A percentile compares a stretch with the other conserved stretches of the same genome.
Evolutionary conservation across 2,888 invertebrate genomes (phyloP).

Genomic region (Caenorhabditis virilis): DNA sequence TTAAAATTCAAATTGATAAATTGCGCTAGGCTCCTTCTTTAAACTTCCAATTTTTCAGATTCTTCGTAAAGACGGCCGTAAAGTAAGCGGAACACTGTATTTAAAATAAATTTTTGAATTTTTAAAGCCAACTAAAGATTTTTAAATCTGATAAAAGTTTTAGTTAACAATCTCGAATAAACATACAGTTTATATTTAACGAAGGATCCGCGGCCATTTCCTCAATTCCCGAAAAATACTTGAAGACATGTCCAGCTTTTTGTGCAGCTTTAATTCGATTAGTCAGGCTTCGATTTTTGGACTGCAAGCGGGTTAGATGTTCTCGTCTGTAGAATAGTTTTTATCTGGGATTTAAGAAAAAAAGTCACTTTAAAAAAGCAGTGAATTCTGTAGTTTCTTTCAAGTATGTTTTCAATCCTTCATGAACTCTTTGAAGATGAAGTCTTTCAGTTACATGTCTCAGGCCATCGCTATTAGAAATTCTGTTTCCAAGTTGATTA

Average conservation of each 20-base stretch:
- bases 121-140: background rate
- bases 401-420: constrained; percentile 24
- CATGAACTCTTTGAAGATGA: constrained; percentile 30
- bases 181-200: constrained; percentile 13
- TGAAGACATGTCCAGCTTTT: constrained; percentile 22
- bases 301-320: constrained; percentile 22
- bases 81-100: too few relatives aligned
- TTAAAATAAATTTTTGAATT: too few relatives aligned
- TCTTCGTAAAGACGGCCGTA: too few relatives aligned
- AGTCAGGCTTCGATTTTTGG: constrained; percentile 14
- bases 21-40: too few relatives aligned
- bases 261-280: constrained; percentile 16
- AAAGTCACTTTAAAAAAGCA: constrained; percentile 16
- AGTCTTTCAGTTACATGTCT: constrained; percentile 24
- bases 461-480: constrained; percentile 24
- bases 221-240: constrained; percentile 15
- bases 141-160: too few relatives aligned
- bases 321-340: constrained; percentile 13
- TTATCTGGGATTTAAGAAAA: background rate
- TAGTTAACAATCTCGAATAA: too few relatives aligned
- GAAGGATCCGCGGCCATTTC: constrained; percentile 7
- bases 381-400: constrained; percentile 27
- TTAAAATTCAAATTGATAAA: too few relatives aligned
- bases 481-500: constrained; percentile 23
- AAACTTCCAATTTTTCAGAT: too few relatives aligned